Conservation (phyloP, 2,113 vertebrate genomes). For the Esox niger region DNA sequence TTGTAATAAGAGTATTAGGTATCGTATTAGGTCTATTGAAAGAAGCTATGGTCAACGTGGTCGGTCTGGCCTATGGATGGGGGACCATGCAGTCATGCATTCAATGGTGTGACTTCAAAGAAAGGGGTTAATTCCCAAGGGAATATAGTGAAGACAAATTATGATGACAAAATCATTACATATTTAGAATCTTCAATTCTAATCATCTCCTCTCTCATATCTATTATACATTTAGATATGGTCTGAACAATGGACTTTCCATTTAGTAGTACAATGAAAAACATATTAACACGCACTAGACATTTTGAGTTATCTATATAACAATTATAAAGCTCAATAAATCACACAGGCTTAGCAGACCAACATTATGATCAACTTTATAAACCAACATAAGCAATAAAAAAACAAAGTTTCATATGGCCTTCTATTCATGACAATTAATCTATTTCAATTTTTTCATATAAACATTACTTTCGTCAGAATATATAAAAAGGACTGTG, state of each 20-base stretch:
- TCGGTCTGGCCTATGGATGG: conserved; percentile 39
- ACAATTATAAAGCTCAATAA: too few species aligned
- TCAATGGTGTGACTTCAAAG: background rate
- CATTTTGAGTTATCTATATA: too few species aligned
- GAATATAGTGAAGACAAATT: conserved; percentile 36
- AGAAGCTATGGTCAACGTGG: conserved; percentile 64
- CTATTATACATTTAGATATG: background rate
- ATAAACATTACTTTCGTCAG: too few species aligned
- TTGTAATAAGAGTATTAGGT: conserved; percentile 82
- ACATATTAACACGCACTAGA: too few species aligned
- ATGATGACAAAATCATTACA: conserved; percentile 52
- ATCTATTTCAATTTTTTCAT: too few species aligned
- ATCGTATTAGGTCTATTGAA: conserved; percentile 70
- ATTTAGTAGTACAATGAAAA: background rate
- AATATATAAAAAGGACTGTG: background rate
- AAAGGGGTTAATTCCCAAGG: conserved; percentile 11
- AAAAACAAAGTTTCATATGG: too few species aligned
- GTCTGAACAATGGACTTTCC: background rate
- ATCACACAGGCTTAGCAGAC: too few species aligned
- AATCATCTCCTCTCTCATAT: conserved; percentile 15
- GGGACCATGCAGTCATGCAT: conserved; percentile 24
- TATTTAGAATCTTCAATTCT: background rate
- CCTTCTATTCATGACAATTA: too few species aligned
- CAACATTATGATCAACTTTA: too few species aligned
- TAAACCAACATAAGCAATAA: too few species aligned